These are phyloP conservation scores for Anas platyrhynchos DNA, from an alignment of 2,113 vertebrate genomes.

Conservation along the genomic window DNA sequence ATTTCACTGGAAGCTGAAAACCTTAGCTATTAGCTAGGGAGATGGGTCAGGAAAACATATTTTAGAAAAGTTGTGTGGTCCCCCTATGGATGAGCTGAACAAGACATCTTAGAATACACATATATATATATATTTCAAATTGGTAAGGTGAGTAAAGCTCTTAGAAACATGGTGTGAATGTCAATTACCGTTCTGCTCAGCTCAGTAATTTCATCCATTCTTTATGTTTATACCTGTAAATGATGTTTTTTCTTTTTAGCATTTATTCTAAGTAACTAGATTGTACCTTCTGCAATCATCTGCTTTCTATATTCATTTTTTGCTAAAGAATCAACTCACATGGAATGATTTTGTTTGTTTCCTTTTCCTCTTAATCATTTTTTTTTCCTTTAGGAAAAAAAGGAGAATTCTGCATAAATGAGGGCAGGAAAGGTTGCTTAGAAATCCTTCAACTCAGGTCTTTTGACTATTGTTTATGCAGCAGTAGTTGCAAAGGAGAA, in stretches of 20 bases:
- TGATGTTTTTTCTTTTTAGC: background rate
- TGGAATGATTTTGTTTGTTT: accelerated
- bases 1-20: background rate
- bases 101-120: background rate
- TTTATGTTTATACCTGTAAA: background rate
- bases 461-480: background rate
- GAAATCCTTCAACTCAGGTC: background rate
- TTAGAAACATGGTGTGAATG: background rate
- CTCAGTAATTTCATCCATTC: background rate
- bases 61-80: background rate
- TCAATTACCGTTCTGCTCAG: background rate
- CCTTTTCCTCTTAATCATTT: background rate
- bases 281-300: background rate
- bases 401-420: background rate
- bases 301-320: background rate
- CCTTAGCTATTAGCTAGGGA: background rate
- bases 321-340: accelerated
- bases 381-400: background rate
- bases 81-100: background rate
- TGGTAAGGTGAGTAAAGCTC: background rate
- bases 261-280: background rate
- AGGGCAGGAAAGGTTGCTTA: accelerated
- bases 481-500: background rate
- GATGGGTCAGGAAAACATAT: background rate
- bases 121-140: background rate